Conservation (phyloP, 2,797 vertebrate species). For the Sorex maritimensis region DNA sequence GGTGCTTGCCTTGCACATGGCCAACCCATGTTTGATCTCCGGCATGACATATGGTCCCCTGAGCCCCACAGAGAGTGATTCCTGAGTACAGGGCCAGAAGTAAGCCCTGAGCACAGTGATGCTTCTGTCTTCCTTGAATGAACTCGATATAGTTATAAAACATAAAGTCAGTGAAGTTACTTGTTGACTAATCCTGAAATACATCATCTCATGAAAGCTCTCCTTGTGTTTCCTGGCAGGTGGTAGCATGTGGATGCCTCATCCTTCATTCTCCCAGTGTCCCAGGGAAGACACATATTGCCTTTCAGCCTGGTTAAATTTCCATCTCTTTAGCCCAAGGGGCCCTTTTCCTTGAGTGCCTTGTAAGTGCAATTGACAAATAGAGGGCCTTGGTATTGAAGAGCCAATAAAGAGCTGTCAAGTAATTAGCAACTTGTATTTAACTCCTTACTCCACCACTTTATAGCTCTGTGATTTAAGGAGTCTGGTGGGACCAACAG, state of each 20-base stretch:
- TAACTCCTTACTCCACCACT: background rate
- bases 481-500: background rate
- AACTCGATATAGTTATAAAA: slow-evolving; percentile 23
- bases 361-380: slow-evolving; percentile 52
- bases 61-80: no score
- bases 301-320: slow-evolving; percentile 40
- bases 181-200: slow-evolving; percentile 27
- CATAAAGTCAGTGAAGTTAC: background rate
- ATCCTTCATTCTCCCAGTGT: slow-evolving; percentile 22
- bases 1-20: no score
- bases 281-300: background rate
- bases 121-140: slow-evolving; percentile 54
- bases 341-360: background rate
- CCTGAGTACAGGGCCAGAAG: no score
- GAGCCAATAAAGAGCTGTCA: slow-evolving; percentile 32
- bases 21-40: no score
- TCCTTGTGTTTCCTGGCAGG: slow-evolving; percentile 6
- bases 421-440: slow-evolving; percentile 46
- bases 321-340: slow-evolving; percentile 33
- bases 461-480: slow-evolving; percentile 43
- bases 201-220: slow-evolving; percentile 16
- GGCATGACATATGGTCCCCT: no score
- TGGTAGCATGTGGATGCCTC: slow-evolving; percentile 11
- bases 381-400: slow-evolving; percentile 34
- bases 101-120: background rate